Base-by-base conservation (phyloP, 2,888 invertebrate species). In the Hypomecis punctinalis region DNA sequence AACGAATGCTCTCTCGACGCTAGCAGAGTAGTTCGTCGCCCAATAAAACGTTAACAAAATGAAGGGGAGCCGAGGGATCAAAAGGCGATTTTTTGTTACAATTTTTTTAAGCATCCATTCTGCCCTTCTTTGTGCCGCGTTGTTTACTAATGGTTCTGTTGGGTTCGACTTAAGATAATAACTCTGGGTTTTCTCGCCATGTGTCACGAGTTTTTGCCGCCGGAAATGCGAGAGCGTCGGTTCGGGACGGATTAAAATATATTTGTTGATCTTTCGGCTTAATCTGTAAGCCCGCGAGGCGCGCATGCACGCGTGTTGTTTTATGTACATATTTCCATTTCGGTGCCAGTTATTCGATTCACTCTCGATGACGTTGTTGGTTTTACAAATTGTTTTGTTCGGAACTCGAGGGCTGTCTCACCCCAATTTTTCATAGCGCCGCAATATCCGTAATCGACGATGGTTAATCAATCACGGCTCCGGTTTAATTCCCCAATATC, bases 101-200 rank as follows among this genome's bases (percentile, higher is more conserved):
- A 82, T 87, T 86, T 89, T 91, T 91, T 90, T 88, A 85, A 88
- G 89, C 87, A 77, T 88, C 88, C 89, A 88, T 91, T 91, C 90
- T 86, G 86, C 90, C 88, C 91, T 91, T 88, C 86, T 91, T 91
- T 92, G 91, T 90, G 91, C 82, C 85, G 88, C 87, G 93, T 92
- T 92, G 93, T 92, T 92, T 93, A 92, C 93, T 93, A 93, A 93
- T 93, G 92, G 89, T 90, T 91, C 91, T 90, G 91, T 86, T 91
- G 89, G 91, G 90, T 90, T 90, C 91, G 91, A 91, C 91, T 91
- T 92, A 87, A 92, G 92, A 92, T 93, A 92, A 93, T 92, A 92
- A 90, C 86, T 91, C 81, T 78, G 68, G 83, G 83, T 90, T 91
- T 91, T 90, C 89, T 88, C 88, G 84, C 82, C 91, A 91, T 91